These are phyloP conservation scores for Ernsta delagoae DNA, from an alignment of 2,888 invertebrate genomes.

Conservation along the genomic window DNA sequence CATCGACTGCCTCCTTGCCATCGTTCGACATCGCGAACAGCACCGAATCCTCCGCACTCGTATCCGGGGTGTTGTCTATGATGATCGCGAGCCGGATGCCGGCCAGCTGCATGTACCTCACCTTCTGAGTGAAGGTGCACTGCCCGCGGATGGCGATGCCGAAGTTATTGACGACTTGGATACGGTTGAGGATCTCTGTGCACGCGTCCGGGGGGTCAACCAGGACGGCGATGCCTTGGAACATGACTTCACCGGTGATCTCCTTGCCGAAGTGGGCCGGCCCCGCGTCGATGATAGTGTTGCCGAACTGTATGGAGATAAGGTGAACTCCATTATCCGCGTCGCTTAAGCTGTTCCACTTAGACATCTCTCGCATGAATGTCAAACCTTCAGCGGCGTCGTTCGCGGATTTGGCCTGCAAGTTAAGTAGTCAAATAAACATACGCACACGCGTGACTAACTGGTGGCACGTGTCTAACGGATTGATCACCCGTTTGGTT, in stretches of 20 bases:
- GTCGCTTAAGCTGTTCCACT: constrained; percentile 91
- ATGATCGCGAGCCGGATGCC: constrained; percentile 95
- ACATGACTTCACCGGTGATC: constrained; percentile 85
- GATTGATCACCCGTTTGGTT: no score
- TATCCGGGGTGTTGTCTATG: constrained; percentile 91
- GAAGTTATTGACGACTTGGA: constrained; percentile 88
- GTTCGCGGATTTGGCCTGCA: constrained; percentile 92
- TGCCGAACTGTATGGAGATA: constrained; percentile 58
- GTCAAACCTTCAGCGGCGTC: constrained; percentile 96
- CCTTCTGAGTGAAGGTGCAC: constrained; percentile 98
- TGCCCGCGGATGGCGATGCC: constrained; percentile 95
- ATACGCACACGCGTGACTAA: no score
- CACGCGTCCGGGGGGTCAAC: constrained; percentile 90
- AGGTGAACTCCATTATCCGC: constrained; percentile 71
- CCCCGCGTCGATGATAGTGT: constrained; percentile 86
- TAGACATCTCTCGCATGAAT: constrained; percentile 99
- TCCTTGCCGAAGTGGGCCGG: constrained; percentile 97
- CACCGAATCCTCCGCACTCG: constrained; percentile 90
- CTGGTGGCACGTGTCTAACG: no score
- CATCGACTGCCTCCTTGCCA: constrained; percentile 91
- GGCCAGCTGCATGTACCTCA: constrained; percentile 90
- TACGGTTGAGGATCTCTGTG: constrained; percentile 82
- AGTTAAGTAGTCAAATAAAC: not conserved
- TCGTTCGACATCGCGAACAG: constrained; percentile 99
- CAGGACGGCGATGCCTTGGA: constrained; percentile 87